Conservation (phyloP, 2,797 vertebrate genomes). For the Crenichthys baileyi region DNA sequence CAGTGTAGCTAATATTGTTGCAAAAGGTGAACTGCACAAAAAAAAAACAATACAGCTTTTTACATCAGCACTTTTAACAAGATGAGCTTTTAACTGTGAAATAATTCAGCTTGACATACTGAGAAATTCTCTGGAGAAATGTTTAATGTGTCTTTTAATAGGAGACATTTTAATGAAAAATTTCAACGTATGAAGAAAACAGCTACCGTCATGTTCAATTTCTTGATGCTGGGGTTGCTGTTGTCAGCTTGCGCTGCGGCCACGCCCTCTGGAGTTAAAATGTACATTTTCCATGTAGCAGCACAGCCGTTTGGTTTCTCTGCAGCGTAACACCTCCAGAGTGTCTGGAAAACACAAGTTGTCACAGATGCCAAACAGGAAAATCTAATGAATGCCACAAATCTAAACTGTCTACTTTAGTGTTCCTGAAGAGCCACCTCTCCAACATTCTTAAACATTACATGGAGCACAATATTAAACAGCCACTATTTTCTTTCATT, state of each 20-base stretch:
- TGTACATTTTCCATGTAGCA: conserved; percentile 89
- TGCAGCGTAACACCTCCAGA: conserved; percentile 91
- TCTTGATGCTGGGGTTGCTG: conserved; percentile 80
- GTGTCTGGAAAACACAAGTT: conserved; percentile 76
- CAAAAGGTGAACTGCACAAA: conserved; percentile 55
- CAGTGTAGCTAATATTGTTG: conserved; percentile 68
- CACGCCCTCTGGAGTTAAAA: conserved; percentile 75
- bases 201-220: conserved; percentile 79
- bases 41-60: conserved; percentile 44
- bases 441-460: not conserved
- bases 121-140: not conserved
- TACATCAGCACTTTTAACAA: conserved; percentile 30
- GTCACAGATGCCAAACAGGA: not conserved
- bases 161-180: not conserved
- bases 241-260: conserved; percentile 70
- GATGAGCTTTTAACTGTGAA: conserved; percentile 1
- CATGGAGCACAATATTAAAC: not conserved
- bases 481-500: not conserved
- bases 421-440: not conserved
- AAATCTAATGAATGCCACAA: not conserved
- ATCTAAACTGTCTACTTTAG: not conserved
- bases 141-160: not conserved
- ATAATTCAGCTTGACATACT: not conserved
- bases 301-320: conserved; percentile 85
- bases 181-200: not conserved